Evolutionary conservation across 2,888 invertebrate genomes (phyloP).

Genomic region (Hypsopygia costalis): DNA sequence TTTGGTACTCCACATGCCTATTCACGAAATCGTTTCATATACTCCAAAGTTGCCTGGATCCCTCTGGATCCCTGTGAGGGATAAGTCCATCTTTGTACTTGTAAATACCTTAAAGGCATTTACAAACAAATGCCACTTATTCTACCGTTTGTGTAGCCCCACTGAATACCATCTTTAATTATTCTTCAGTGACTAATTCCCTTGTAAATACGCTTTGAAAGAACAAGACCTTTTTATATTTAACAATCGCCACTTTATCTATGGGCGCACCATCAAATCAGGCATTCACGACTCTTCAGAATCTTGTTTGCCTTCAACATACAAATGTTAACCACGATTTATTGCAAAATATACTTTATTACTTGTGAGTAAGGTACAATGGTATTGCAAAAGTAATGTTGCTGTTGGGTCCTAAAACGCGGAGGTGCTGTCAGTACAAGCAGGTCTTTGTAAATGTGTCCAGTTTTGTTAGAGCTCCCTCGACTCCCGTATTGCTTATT

Average conservation of each 20-base stretch:
- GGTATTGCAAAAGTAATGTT: slow-evolving; percentile 41
- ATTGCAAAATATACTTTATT: slow-evolving; percentile 51
- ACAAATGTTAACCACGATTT: slow-evolving; percentile 25
- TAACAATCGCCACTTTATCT: slow-evolving; percentile 36
- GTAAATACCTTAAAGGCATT: no score
- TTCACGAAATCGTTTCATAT: no score
- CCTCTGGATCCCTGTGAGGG: no score
- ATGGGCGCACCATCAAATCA: slow-evolving; percentile 56
- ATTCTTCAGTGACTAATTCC: slow-evolving; percentile 6
- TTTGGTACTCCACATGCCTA: no score
- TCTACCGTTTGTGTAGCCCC: no score
- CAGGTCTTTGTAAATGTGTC: slow-evolving; percentile 65
- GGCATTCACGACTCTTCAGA: slow-evolving; percentile 60
- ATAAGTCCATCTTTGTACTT: no score
- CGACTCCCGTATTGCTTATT: slow-evolving; percentile 34
- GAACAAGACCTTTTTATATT: slow-evolving; percentile 26
- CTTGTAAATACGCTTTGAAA: slow-evolving; percentile 7
- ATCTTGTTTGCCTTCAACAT: slow-evolving; percentile 71
- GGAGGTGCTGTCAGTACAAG: slow-evolving; percentile 71
- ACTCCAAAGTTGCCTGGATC: no score
- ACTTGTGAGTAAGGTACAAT: slow-evolving; percentile 34
- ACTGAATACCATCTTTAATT: background rate
- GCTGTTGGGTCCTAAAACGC: slow-evolving; percentile 62
- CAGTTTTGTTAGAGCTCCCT: slow-evolving; percentile 50
- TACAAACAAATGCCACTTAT: no score